Conservation (phyloP, 2,113 vertebrate species). For the Ivindomyrus marchei region DNA sequence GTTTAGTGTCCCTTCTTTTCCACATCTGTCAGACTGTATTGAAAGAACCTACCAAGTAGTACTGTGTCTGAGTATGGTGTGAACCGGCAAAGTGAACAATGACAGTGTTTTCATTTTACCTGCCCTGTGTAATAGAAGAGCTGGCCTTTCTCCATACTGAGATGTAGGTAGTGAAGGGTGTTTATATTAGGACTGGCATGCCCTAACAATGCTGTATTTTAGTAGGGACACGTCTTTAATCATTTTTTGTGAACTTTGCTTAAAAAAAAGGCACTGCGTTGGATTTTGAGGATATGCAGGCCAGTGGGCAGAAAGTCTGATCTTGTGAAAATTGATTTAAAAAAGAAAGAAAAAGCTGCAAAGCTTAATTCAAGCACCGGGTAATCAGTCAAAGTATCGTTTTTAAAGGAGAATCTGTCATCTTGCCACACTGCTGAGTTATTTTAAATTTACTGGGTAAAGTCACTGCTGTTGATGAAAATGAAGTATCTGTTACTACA, state of each 20-base stretch:
- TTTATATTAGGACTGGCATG: neutral
- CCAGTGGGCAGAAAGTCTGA: neutral
- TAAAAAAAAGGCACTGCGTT: neutral
- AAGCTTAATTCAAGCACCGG: neutral
- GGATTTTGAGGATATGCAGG: neutral
- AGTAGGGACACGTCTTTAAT: neutral
- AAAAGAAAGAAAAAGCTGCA: neutral
- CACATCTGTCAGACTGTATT: neutral
- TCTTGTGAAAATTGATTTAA: neutral
- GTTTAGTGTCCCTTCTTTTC: neutral
- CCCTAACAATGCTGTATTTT: neutral
- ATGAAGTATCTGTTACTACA: neutral
- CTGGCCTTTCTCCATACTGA: neutral
- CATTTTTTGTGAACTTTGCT: neutral
- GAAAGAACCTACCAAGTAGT: neutral
- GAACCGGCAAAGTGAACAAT: neutral
- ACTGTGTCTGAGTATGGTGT: neutral
- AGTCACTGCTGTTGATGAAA: neutral
- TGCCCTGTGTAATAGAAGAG: neutral
- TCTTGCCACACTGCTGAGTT: neutral
- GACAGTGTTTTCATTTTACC: neutral
- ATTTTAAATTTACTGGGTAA: neutral
- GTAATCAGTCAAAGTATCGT: neutral
- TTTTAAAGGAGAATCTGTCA: neutral
- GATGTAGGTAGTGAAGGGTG: neutral